A percentile compares a stretch with the other conserved stretches of the same genome.
phyloP scores from a whole-genome alignment of 2,888 invertebrate species.

The Margaritifera margaritifera region DNA sequence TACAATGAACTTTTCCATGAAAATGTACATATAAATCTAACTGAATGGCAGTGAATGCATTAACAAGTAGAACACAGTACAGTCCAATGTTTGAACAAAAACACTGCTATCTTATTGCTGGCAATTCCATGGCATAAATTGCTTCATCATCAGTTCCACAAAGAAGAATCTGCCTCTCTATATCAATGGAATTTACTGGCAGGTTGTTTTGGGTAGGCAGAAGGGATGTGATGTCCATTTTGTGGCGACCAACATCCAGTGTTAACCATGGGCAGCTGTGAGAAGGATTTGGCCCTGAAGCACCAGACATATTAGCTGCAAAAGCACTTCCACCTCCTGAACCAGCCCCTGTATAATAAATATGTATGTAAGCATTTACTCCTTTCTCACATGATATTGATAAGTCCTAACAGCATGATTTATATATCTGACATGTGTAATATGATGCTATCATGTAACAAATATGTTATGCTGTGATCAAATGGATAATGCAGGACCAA shows the following conservation, averaged over 20 bases:
- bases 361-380: not conserved
- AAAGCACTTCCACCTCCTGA: slow-evolving; percentile 45
- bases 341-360: slow-evolving; percentile 36
- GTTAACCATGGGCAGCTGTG: slow-evolving; percentile 78
- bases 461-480: no score
- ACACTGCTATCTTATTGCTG: slow-evolving; percentile 46
- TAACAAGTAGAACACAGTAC: no score
- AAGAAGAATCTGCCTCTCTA: slow-evolving; percentile 82
- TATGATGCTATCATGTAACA: no score
- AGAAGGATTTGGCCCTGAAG: slow-evolving; percentile 18
- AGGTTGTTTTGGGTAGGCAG: slow-evolving; percentile 81
- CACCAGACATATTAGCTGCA: slow-evolving; percentile 16
- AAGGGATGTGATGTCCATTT: slow-evolving; percentile 82
- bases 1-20: no score
- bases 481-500: no score
- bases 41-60: no score
- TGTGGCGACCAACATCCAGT: slow-evolving; percentile 80
- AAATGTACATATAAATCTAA: no score
- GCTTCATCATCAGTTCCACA: slow-evolving; percentile 93
- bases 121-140: slow-evolving; percentile 80
- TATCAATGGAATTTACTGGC: slow-evolving; percentile 87
- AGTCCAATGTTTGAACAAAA: no score
- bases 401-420: no score
- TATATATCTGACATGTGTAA: no score
- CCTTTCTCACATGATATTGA: no score